Base-by-base conservation (phyloP, 2,888 invertebrate genomes). In the Kryphioiulus occultus region DNA sequence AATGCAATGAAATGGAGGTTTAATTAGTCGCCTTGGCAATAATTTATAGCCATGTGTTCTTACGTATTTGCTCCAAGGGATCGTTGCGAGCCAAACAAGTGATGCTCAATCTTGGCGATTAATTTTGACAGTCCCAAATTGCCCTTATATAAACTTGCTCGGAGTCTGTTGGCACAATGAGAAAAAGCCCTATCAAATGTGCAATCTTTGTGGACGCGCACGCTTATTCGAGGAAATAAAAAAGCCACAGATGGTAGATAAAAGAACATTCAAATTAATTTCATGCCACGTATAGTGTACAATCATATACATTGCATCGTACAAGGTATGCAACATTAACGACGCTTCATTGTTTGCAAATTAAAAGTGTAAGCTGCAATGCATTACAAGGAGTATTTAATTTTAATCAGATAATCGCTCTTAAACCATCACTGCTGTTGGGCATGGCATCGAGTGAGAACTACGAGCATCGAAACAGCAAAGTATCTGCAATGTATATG, bases 181-280 rank as follows among this genome's bases (percentile, higher is more conserved):
- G 68, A 68, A 68, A 68, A 68, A 26, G n/a, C 26, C 68, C 5
- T 68, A 68, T 68, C 68, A 68, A 68, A 68, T 26, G 68, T 10
- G 68, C 68, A 22, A 68, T 68, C 68, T 68, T 9, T 68, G 68
- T 68, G 68, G 68, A 68, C 26, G 68, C 68, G 26, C 26, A 68
- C 68, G 68, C 68, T 68, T 68, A 68, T 68, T 68, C 26, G 10
- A 22, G 68, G 68, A 68, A 68, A 68, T 68, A 68, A 68, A 68
- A 35, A 68, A 68, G 68, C 68, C 68, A 68, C 68, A 68, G 68
- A 68, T 68, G 68, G 68, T 68, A 68, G 68, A 68, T 68, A 68
- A 68, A 68, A 68, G 26, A 7, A 26, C 68, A 10, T 68, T 10
- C 26, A 68, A 68, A 68, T 68, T 68, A 68, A 68, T 68, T 68